Evolutionary conservation across 2,888 invertebrate species (phyloP), one percentile per base, ranked within the genome.

Genomic region (Drosophila kokeensis): DNA sequence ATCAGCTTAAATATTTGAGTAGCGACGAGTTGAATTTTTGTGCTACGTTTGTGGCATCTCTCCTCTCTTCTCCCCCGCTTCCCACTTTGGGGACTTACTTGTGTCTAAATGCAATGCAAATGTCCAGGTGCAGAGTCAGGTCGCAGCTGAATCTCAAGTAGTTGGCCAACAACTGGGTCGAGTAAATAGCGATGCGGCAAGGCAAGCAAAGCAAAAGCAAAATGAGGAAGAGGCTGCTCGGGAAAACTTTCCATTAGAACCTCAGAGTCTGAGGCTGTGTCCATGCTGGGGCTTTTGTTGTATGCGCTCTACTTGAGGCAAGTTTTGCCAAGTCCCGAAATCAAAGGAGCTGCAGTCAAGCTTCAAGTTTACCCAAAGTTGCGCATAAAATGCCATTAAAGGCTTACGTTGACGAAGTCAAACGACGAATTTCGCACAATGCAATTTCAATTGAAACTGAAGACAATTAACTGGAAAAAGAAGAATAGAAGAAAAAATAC

Each of bases 61-160:
- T 29, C 61, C 8, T 24, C 4, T 8, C 2, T 24, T 24, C 45
- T 15, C 24, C 7, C 1, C 24, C 21, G 24, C 4, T 24, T 21
- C 4, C 13, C 45, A 24, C 77, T 80, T 58, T 38, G 42, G 74
- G 79, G 81, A 82, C 63, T 70, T 82, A 82, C 83, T 73, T 85
- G 75, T 80, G 77, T 85, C 81, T 86, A 77, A 89, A 77, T 72
- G 89, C 87, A 83, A 88, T 83, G 89, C 81, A 88, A 83, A 87
- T 83, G 77, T 74, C 74, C 70, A 49, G 36, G 21, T 45, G 54
- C 11, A 27, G 57, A 29, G 65, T 62, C 49, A 40, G 53, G 54
- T 63, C 60, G 49, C 57, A 69, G 82, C 87, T 82, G 84, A 87
- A 89, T 89, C 79, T 84, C 82, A 87, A 84, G 87, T 79, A 84